phyloP scores from a whole-genome alignment of 2,888 invertebrate genomes.

The Alloscopus bannaensis region DNA sequence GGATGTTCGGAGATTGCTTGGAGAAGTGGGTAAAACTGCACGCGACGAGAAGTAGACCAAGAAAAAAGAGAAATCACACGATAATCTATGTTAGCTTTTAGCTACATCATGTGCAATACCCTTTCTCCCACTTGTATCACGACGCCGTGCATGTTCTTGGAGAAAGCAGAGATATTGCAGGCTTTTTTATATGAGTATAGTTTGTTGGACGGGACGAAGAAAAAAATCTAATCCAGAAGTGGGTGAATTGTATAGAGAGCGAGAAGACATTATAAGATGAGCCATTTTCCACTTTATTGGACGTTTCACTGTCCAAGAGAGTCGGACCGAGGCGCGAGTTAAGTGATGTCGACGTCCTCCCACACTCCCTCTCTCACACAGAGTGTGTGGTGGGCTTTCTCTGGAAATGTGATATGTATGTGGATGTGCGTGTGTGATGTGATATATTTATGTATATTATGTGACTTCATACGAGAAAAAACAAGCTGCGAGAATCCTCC shows the following conservation, averaged over 20 bases:
- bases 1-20: no score
- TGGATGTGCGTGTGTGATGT: neutral
- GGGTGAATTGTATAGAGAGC: slow-evolving; percentile 17
- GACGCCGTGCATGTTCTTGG: no score
- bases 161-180: no score
- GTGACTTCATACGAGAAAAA: no score
- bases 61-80: slow-evolving; percentile 15
- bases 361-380: neutral
- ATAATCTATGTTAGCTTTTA: slow-evolving; percentile 26
- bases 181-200: neutral
- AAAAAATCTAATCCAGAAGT: slow-evolving; percentile 14
- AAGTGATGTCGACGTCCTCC: slow-evolving; percentile 30
- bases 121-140: no score
- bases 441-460: slow-evolving; percentile 2
- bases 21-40: slow-evolving; percentile 9
- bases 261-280: slow-evolving; percentile 15
- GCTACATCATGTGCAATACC: slow-evolving; percentile 10
- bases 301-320: slow-evolving; percentile 29
- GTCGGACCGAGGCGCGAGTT: slow-evolving; percentile 23
- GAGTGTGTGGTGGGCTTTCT: neutral
- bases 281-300: slow-evolving; percentile 39
- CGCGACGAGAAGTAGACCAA: neutral
- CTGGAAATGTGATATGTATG: slow-evolving; percentile 1
- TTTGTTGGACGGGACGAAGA: neutral
- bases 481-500: no score